Evolutionary conservation across 2,113 vertebrate species (phyloP), one percentile per base, ranked within the genome.

Genomic region (Mirza zaza): DNA sequence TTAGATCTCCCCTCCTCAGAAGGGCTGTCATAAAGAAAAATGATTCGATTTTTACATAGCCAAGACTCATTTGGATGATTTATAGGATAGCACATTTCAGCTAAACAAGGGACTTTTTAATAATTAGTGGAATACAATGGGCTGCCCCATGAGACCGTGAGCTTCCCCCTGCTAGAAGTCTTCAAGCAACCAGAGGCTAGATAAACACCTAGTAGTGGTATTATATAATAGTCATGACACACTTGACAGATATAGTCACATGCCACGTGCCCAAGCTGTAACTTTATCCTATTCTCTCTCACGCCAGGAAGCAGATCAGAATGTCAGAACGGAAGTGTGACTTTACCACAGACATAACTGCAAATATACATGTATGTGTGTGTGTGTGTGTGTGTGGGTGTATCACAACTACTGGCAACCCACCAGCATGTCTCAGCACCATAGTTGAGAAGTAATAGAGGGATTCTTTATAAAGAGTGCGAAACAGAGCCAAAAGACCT

Each of bases 61-160:
- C 48, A 71, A 79, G 39, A 32, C 36, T 48, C 18, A 59, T 1
- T 36, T 39, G 83, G 52, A 81, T 70, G 84, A 83, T 87, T 85
- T 91, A 89, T 6, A 94, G 52, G n/a, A 86, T 4, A 86, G 89
- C 23, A 80, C 17, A 87, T 71, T 95, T 93, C 63, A 87, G 20
- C 25, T 95, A 80, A 90, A 82, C 14, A 75, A 97, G 91, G 21
- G 90, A 81, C 42, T 87, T 95, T 92, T 80, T 90, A 92, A 92
- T 8, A 76, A 27, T 73, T 67, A 79, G 48, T 80, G 18, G 76
- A 90, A 70, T 39, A 75, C 32, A 68, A 18, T 84, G 76, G 18
- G 25, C 59, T 87, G 25, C 29, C 6, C 48, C 75, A 34, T 76
- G 68, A 84, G 80, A 87, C 36, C 48, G 42, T 27, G 61, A 67